These are phyloP conservation scores for Bucco capensis DNA, from an alignment of 2,113 vertebrate species.

Conservation along the genomic window DNA sequence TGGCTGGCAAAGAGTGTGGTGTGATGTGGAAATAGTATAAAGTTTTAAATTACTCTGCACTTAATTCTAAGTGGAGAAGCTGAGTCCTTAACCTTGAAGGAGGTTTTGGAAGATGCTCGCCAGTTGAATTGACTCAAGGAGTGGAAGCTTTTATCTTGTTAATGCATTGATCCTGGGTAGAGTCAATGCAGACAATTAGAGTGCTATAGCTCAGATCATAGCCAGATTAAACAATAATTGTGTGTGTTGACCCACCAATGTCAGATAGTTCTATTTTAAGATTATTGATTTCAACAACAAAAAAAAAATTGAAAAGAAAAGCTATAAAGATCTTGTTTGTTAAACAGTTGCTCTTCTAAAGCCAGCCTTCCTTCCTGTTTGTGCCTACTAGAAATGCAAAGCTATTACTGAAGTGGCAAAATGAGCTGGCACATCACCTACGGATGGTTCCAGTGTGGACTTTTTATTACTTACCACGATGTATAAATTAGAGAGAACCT, in stretches of 20 bases:
- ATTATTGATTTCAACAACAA: neutral
- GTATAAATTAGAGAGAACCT: neutral
- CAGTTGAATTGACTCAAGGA: constrained; percentile 25
- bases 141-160: constrained; percentile 23
- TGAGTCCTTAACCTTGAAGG: neutral
- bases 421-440: neutral
- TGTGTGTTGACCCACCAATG: neutral
- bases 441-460: neutral
- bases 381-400: neutral
- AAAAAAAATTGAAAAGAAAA: neutral
- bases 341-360: constrained; percentile 3
- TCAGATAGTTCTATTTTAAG: constrained; percentile 31
- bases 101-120: neutral
- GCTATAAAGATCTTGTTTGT: neutral
- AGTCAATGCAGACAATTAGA: neutral
- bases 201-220: neutral
- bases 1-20: neutral
- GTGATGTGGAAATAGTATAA: neutral
- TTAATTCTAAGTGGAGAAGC: neutral
- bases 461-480: neutral
- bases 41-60: neutral
- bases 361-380: neutral
- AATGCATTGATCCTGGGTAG: neutral
- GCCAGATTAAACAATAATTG: neutral
- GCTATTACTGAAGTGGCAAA: neutral